A percentile compares a stretch with the other conserved stretches of the same genome.
phyloP scores from a whole-genome alignment of 1,140 invertebrate species.

The Scaptomyza hsui region DNA sequence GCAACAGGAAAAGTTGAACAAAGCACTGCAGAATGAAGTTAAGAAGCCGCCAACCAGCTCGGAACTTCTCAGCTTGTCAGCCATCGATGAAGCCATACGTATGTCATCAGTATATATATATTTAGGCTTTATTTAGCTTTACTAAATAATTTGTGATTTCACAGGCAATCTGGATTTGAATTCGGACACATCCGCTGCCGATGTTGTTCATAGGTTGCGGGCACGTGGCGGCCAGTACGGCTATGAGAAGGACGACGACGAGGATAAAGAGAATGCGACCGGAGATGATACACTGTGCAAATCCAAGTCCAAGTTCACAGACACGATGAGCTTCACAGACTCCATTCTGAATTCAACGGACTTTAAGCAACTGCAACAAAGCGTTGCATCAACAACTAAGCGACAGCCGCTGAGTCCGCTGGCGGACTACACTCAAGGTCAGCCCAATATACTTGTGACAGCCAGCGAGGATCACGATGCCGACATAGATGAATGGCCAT shows the following conservation, averaged over 20 bases:
- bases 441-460: constrained; percentile 51
- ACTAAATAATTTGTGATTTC: not conserved
- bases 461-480: constrained; percentile 45
- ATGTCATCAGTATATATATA: constrained; percentile 13
- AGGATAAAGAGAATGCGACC: constrained; percentile 56
- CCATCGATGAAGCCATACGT: constrained; percentile 72
- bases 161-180: constrained; percentile 58
- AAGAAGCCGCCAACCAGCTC: constrained; percentile 56
- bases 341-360: constrained; percentile 70
- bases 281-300: constrained; percentile 58
- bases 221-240: constrained; percentile 16
- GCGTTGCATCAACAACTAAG: constrained; percentile 22
- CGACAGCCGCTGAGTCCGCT: constrained; percentile 74
- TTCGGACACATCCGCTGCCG: constrained; percentile 60
- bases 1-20: constrained; percentile 46
- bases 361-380: constrained; percentile 62
- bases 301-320: constrained; percentile 40
- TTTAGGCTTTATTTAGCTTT: not conserved
- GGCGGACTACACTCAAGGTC: constrained; percentile 26
- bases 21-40: constrained; percentile 22
- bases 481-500: constrained; percentile 71
- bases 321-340: constrained; percentile 78
- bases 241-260: constrained; percentile 11
- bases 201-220: constrained; percentile 53
- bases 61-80: constrained; percentile 70